Evolutionary conservation across 2,888 invertebrate species (phyloP).

Genomic region (Drosophila mettleri): DNA sequence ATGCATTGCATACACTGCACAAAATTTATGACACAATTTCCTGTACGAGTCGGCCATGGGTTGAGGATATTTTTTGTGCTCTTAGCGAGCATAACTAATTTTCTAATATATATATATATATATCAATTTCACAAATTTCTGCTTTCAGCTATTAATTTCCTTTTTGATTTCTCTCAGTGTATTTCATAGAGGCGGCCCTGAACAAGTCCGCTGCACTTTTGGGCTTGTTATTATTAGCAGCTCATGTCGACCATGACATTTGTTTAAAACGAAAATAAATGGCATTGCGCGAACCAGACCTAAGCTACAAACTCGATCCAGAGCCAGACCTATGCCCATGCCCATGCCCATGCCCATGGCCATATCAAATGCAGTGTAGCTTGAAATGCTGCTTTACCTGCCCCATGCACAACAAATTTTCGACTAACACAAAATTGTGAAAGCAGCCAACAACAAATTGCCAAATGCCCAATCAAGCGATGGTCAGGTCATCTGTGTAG

Average conservation of each 20-base stretch:
- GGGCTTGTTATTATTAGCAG: conserved; percentile 66
- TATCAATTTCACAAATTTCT: neutral
- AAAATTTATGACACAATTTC: conserved; percentile 19
- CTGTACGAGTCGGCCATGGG: too few species aligned
- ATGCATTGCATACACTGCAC: conserved; percentile 29
- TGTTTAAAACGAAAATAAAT: conserved; percentile 58
- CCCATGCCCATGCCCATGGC: conserved; percentile 15
- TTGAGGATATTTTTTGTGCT: too few species aligned
- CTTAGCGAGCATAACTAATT: too few species aligned
- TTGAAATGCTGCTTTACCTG: conserved; percentile 66
- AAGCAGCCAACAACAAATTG: conserved; percentile 17
- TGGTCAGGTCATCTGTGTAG: conserved; percentile 84
- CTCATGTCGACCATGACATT: conserved; percentile 72
- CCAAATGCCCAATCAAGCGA: conserved; percentile 68
- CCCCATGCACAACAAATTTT: conserved; percentile 59
- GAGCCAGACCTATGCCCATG: conserved; percentile 12
- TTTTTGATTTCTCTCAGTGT: conserved; percentile 25
- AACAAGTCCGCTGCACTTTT: conserved; percentile 65
- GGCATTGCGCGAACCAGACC: conserved; percentile 22
- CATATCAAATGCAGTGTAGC: conserved; percentile 53
- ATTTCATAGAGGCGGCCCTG: conserved; percentile 45
- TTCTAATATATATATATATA: neutral
- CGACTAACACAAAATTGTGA: conserved; percentile 29
- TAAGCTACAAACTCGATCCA: conserved; percentile 1
- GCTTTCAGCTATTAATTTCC: neutral